Base-by-base conservation (phyloP, 2,888 invertebrate species). In the Chromoteleia sp. region DNA sequence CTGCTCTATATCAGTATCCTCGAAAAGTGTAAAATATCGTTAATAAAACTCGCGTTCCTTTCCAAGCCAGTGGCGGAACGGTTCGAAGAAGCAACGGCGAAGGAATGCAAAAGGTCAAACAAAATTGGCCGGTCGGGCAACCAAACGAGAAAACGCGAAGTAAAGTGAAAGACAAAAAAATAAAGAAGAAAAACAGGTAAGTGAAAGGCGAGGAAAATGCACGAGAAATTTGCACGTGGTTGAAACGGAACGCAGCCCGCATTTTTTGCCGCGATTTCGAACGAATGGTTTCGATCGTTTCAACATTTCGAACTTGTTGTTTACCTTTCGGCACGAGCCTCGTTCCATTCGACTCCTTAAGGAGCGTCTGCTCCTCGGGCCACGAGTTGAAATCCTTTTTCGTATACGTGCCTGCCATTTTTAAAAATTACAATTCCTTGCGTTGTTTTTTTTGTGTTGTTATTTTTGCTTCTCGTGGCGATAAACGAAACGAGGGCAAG, bases 341-440 rank as follows among this genome's bases (percentile, higher is more conserved):
- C 52, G 88, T 85, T 29, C 89, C 89, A 67, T 90, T 91, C 2
- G 87, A 85, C 71, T 90, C 90, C 83, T 90, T 90, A 2, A 91
- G 83, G 19, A 91, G 87, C 3, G 89, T 91, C 58, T 91, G 91
- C 75, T 91, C 91, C 80, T 91, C 91, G 10, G 90, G 87, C n/a
- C 90, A 91, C 12, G 84, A 78, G 65, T 88, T 86, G 80, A 88
- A 91, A 78, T 91, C 91, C 70, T 89, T 91, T 83, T 90, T 91
- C 63, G 89, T 91, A 70, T 91, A 91, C 50, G 87, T 91, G 73
- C 91, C 91, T 84, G 91, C 90, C 91, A 91, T 91, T 86, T 86
- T 87, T 84, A 30, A 67, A 75, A 58, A 71, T 63, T 15, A n/a
- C 58, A 8, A 17, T 29, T 41, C n/a, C 17, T 21, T 25, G 36